Evolutionary conservation across 2,113 vertebrate species (phyloP).

Genomic region (Tachysurus vachellii): DNA sequence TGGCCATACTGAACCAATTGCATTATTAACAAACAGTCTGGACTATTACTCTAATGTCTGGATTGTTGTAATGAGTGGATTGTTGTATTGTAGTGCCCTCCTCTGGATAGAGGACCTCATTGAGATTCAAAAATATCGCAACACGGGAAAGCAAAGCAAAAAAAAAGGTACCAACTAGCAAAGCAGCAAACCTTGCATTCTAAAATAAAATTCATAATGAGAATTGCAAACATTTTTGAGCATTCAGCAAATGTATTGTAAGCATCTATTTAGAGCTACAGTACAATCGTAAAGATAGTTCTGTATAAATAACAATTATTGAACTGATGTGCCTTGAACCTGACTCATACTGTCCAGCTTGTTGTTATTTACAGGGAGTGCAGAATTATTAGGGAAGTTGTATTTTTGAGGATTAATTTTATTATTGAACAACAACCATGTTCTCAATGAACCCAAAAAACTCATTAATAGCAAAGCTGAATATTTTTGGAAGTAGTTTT

Average conservation of each 20-base stretch:
- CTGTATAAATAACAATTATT: not conserved
- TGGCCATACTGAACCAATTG: not conserved
- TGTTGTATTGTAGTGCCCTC: conserved; percentile 47
- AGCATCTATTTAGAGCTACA: not conserved
- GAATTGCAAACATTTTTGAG: not conserved
- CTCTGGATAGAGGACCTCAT: conserved; percentile 32
- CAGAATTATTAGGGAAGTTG: too few species aligned
- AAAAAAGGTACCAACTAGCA: not conserved
- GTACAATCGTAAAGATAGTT: not conserved
- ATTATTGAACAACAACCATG: too few species aligned
- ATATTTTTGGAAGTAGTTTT: too few species aligned
- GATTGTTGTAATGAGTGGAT: conserved; percentile 4
- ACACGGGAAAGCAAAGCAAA: not conserved
- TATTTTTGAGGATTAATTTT: too few species aligned
- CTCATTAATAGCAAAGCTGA: too few species aligned
- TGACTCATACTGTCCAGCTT: too few species aligned
- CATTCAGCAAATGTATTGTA: not conserved
- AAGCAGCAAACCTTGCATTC: not conserved
- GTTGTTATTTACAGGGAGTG: too few species aligned
- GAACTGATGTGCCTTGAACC: too few species aligned
- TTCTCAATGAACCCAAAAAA: too few species aligned
- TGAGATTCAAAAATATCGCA: not conserved
- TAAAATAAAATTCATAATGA: not conserved
- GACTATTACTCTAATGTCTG: conserved; percentile 29
- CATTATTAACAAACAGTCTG: conserved; percentile 24